A percentile compares a stretch with the other conserved stretches of the same genome.
phyloP scores from a whole-genome alignment of 2,113 vertebrate species.

The Oenanthe oenanthe region DNA sequence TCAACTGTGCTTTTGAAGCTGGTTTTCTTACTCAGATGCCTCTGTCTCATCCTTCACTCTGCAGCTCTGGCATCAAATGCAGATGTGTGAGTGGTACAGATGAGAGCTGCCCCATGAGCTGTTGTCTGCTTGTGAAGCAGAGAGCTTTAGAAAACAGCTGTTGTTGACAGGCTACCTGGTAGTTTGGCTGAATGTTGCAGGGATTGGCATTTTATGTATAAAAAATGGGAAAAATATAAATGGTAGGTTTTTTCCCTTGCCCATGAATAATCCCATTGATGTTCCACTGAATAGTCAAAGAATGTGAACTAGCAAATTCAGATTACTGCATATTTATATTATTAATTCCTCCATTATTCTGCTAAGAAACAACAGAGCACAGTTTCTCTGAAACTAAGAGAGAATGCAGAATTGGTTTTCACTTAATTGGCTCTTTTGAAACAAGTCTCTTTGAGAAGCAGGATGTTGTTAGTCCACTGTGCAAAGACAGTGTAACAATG shows the following conservation, averaged over 20 bases:
- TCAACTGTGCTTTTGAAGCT: slow-evolving; percentile 18
- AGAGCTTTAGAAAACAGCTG: background rate
- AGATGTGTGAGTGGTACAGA: background rate
- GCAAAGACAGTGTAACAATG: slow-evolving; percentile 10
- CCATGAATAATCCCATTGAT: slow-evolving; percentile 40
- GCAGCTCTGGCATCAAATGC: background rate
- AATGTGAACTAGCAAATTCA: background rate
- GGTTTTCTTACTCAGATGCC: background rate
- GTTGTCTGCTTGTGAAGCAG: background rate
- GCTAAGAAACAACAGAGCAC: background rate
- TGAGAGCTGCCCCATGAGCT: background rate
- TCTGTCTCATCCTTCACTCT: background rate
- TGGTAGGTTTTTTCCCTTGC: background rate
- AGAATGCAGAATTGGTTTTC: slow-evolving; percentile 53
- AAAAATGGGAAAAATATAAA: background rate
- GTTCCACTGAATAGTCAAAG: slow-evolving; percentile 32
- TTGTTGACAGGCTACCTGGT: background rate
- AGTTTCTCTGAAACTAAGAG: slow-evolving; percentile 19
- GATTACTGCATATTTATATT: slow-evolving; percentile 34
- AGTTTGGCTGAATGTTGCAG: background rate
- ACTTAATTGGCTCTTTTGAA: slow-evolving; percentile 53
- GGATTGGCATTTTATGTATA: background rate
- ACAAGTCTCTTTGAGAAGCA: slow-evolving; percentile 14
- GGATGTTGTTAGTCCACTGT: slow-evolving; percentile 17
- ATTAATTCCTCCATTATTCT: slow-evolving; percentile 43